Percentiles rank a stretch among this genome's conserved stretches.
Conservation (phyloP, 2,888 invertebrate species). For the Melieria picta region DNA sequence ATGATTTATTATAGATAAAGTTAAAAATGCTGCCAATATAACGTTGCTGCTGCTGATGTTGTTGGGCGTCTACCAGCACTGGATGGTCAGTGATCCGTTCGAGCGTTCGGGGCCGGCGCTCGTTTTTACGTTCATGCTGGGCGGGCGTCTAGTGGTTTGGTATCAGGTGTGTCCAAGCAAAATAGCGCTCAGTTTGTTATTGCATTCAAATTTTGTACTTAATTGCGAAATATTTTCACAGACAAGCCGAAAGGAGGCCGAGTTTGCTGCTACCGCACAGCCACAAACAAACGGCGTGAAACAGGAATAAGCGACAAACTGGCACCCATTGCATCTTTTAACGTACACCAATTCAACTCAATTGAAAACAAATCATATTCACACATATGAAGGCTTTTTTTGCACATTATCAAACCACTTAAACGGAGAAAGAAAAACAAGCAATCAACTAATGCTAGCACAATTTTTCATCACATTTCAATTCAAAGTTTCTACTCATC, state of each 20-base stretch:
- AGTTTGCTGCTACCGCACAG: conserved; percentile 66
- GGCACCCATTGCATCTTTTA: not conserved
- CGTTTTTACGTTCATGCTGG: conserved; percentile 92
- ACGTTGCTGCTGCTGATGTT: conserved; percentile 85
- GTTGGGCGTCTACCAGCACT: conserved; percentile 91
- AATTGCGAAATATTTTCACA: conserved; percentile 59
- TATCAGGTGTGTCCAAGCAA: conserved; percentile 60
- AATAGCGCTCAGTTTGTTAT: not conserved
- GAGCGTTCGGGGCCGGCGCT: conserved; percentile 90
- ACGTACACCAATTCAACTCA: conserved; percentile 1
- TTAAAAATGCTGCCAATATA: conserved; percentile 90
- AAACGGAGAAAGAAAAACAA: not conserved
- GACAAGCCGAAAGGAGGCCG: conserved; percentile 71
- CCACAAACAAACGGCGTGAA: conserved; percentile 73
- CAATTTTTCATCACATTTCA: too few species aligned
- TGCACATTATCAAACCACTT: conserved; percentile 19
- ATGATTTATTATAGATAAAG: conserved; percentile 74
- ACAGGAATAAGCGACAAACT: conserved; percentile 66
- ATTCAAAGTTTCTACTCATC: too few species aligned
- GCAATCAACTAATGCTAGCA: too few species aligned
- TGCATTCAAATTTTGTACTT: not conserved
- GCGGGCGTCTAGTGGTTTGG: conserved; percentile 88
- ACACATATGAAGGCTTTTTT: conserved; percentile 11
- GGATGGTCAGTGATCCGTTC: conserved; percentile 91
- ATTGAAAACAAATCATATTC: not conserved